These are phyloP conservation scores for Tribolium freemani DNA, from an alignment of 2,888 invertebrate genomes.

Conservation along the genomic window DNA sequence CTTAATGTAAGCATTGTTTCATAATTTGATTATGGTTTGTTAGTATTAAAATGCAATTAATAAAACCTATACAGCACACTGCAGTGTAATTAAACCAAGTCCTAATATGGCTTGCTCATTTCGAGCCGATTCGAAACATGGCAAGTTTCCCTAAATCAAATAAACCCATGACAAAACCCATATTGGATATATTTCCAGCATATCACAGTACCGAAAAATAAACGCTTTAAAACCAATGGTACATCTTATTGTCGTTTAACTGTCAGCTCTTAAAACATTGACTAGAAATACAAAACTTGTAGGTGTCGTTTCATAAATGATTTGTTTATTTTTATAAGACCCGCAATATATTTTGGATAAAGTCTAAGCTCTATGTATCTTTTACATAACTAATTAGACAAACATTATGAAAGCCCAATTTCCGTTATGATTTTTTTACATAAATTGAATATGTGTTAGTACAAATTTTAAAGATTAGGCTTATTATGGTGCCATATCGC, in stretches of 20 bases:
- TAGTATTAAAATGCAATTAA: conserved; percentile 36
- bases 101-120: conserved; percentile 46
- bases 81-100: conserved; percentile 22
- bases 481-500: conserved; percentile 50
- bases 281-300: conserved; percentile 56
- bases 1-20: conserved; percentile 58
- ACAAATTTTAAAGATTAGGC: conserved; percentile 53
- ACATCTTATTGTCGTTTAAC: conserved; percentile 59
- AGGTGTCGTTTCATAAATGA: conserved; percentile 40
- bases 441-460: conserved; percentile 55
- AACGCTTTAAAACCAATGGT: conserved; percentile 52
- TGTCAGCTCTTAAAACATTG: conserved; percentile 56
- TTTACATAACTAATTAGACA: conserved; percentile 57
- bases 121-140: conserved; percentile 44
- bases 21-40: conserved; percentile 44
- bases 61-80: conserved; percentile 36
- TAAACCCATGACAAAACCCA: conserved; percentile 15
- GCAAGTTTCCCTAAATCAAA: conserved; percentile 42
- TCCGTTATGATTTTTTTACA: conserved; percentile 56
- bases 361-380: conserved; percentile 45
- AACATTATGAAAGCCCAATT: conserved; percentile 61
- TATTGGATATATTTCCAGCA: conserved; percentile 49
- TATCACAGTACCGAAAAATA: conserved; percentile 60
- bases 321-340: conserved; percentile 46
- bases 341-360: conserved; percentile 53